Conservation (phyloP, 2,888 invertebrate species). For the Aporophyla nigra region DNA sequence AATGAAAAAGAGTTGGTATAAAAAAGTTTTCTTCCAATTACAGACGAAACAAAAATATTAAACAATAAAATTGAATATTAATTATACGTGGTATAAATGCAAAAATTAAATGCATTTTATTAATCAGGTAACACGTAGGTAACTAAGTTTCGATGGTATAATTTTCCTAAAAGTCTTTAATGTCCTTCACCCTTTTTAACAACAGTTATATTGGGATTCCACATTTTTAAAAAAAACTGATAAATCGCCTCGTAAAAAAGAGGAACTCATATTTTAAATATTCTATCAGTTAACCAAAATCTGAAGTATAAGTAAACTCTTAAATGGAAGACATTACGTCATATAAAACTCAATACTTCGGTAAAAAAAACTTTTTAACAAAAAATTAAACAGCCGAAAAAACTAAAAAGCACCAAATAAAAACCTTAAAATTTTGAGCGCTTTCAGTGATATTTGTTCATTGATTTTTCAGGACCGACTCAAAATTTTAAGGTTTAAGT, state of each 20-base stretch:
- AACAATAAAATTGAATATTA: neutral
- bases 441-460: too few relatives aligned
- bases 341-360: neutral
- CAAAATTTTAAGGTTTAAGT: too few relatives aligned
- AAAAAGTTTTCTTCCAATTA: neutral
- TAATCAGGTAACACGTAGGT: conserved; percentile 15
- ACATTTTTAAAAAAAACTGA: neutral
- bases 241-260: neutral
- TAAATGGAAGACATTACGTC: conserved; percentile 26
- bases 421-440: too few relatives aligned
- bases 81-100: neutral
- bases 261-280: neutral
- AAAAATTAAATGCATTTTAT: conserved; percentile 5
- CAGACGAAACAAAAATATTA: neutral
- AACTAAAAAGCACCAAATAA: too few relatives aligned
- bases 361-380: too few relatives aligned
- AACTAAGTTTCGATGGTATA: neutral
- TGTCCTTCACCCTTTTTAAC: too few relatives aligned
- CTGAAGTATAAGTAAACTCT: neutral
- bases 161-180: conserved; percentile 10
- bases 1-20: neutral
- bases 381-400: too few relatives aligned
- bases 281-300: neutral
- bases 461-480: too few relatives aligned
- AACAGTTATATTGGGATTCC: neutral